Evolutionary conservation across 2,888 invertebrate genomes (phyloP), one percentile per base, ranked within the genome.

Genomic region (Andrena haemorrhoa): DNA sequence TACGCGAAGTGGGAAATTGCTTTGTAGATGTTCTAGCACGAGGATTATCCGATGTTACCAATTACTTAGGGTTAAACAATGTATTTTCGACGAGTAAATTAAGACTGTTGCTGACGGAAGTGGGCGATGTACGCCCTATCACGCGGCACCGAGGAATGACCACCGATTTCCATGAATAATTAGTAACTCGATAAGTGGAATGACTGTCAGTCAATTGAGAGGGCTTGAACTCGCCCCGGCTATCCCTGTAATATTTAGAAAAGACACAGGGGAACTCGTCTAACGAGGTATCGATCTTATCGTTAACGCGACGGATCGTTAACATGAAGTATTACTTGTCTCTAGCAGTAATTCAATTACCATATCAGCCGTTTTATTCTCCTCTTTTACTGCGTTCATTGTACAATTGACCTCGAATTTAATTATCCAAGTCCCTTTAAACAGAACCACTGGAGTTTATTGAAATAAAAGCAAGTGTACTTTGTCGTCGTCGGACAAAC

Each of bases 211-310:
- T 73, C 64, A 75, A 70, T 79, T 66, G 63, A 80, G 47, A 71
- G 71, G 74, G 75, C 71, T 86, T 74, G 82, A 84, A 74, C 76
- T 79, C 77, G 31, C 60, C 76, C 58, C 1, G 60, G 20, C 53
- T 51, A 65, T 82, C 58, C 31, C 66, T 83, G 77, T 58, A 82
- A 83, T 86, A 86, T 88, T 84, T 80, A 85, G 58, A 82, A 80
- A 87, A 87, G 85, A 80, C 86, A 84, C 75, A 72, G 75, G 76
- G 72, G 58, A 72, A 63, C 41, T 47, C 65, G 53, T 60, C 68
- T 83, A 83, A 87, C 79, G 79, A 79, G 74, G 23, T 87, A 87
- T 87, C 83, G 87, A 87, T 87, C 77, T 65, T 82, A 60, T 51
- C 75, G 70, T 82, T 76, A 73, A 71, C 71, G 33, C 56, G 16